Base-by-base conservation (phyloP, 2,888 invertebrate species). In the Drosophila sordidapex region DNA sequence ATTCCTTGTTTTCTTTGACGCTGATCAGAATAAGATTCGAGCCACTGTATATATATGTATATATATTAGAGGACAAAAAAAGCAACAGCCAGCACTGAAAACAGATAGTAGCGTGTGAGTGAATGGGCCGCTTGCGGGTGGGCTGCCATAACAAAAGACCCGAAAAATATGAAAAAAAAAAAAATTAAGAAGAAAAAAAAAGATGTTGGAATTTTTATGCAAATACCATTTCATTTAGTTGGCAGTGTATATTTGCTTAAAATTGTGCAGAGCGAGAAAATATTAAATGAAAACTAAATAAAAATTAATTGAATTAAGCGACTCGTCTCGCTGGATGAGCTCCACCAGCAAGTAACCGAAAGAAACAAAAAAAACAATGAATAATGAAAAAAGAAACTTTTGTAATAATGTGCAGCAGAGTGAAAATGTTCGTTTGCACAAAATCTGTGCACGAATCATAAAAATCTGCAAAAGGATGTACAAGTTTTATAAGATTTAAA, bases 221-320 rank as follows among this genome's bases (percentile, higher is more conserved):
- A 87, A 86, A 86, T 86, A 86, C 77, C 88, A 86, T 86, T 85
- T 85, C 79, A 87, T 87, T 86, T 86, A 87, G 85, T 85, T 76
- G 57, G 79, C 81, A n/a, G n/a, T 70, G 63, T 64, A 87, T 81
- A 87, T 86, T 86, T 86, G 85, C 87, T 74, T 72, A 79, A 87
- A 87, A 85, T 75, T 85, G 87, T 85, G 85, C 85, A 77, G 67
- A 78, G 73, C 77, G 67, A 68, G 85, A 83, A 87, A 85, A 85
- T 86, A 87, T 87, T 83, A 79, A 83, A 76, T 77, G 83, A 86
- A 85, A 86, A 86, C 85, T 86, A 86, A 86, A 87, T 87, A 86
- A 86, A 86, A 86, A 86, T 86, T 86, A 86, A 86, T 86, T 87
- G 88, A 86, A 86, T 86, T 86, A 86, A 87, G 87, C 76, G 85